Base-by-base conservation (phyloP, 2,797 vertebrate species). In the Artibeus lituratus region DNA sequence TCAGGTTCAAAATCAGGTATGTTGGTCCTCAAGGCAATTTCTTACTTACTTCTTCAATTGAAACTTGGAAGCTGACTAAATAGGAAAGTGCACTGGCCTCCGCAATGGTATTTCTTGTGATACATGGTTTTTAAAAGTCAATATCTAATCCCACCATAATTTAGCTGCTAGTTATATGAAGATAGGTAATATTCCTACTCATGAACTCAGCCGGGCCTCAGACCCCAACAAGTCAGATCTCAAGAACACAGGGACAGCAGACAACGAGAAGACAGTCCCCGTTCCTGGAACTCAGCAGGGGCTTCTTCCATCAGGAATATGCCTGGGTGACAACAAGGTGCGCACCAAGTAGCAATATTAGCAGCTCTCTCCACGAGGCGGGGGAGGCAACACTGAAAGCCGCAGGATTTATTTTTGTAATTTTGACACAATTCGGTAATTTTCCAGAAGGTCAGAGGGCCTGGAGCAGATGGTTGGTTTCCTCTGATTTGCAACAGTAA, bases 381-480 rank as follows among this genome's bases (percentile, higher is more conserved):
- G 29, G 32, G 47, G 67, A 81, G 39, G 55, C 14, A 10, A 69
- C 2, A 0, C 15, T 26, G 85, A 92, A 35, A 84, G 94, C 24
- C 49, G 35, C 39, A 15, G 55, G 32, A n/a, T 83, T 95, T 94
- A 59, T 90, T 97, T 95, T 69, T 92, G 47, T 69, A 77, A 85
- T 96, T 96, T 95, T 89, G 62, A 95, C 82, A 88, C 73, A 83
- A 83, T 73, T 90, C 77, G 82, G 93, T 86, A 88, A 86, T 95
- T 95, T 96, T 95, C 95, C 92, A 87, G 87, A 90, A 95, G 96
- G 96, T 97, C 95, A 96, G 93, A 97, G 96, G 90, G 81, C 95
- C 53, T 55, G 42, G 21, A 84, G 85, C 97, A 97, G 92, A 72
- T 77, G 92, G 94, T 4, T 22, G 47, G 78, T 70, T 92, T 95